Evolutionary conservation across 2,113 vertebrate genomes (phyloP).

Genomic region (Steatornis caripensis): DNA sequence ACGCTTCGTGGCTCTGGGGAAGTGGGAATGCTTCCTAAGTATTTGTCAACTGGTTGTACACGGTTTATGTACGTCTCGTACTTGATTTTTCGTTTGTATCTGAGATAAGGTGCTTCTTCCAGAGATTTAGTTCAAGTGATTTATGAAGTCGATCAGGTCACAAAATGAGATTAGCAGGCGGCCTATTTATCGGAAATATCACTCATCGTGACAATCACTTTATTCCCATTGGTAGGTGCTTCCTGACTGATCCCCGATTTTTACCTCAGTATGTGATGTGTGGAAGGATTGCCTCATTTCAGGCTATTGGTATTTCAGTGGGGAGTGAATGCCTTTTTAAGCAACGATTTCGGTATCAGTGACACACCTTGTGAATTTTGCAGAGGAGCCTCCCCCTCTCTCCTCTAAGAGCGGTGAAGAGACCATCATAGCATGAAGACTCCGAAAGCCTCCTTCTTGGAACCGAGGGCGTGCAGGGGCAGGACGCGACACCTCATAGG

Average conservation of each 20-base stretch:
- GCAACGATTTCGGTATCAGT: background rate
- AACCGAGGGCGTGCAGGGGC: background rate
- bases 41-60: background rate
- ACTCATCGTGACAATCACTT: background rate
- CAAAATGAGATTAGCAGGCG: background rate
- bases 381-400: rapidly evolving
- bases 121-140: background rate
- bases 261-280: background rate
- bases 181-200: background rate
- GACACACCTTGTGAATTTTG: background rate
- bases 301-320: background rate
- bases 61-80: background rate
- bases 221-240: background rate
- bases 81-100: background rate
- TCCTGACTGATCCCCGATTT: background rate
- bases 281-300: background rate
- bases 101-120: background rate
- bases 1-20: background rate
- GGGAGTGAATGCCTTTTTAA: background rate
- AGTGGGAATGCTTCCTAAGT: background rate
- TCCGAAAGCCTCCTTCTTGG: background rate
- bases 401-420: background rate
- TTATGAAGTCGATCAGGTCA: background rate
- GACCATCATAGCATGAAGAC: background rate
- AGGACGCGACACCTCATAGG: background rate